Conservation (phyloP, 1,140 invertebrate species). For the Teleogryllus occipitalis region DNA sequence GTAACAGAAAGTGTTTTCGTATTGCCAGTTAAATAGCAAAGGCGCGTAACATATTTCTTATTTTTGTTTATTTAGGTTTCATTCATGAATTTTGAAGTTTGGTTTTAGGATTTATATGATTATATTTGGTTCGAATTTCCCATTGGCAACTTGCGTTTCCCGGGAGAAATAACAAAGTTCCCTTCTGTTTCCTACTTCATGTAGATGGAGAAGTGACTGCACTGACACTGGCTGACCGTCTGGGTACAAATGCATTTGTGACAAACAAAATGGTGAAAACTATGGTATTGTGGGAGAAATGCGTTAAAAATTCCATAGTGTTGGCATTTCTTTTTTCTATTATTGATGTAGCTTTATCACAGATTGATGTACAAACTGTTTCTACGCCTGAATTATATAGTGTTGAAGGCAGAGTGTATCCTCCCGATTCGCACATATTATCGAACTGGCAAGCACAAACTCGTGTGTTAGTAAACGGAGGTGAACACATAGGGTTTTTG, state of each 20-base stretch:
- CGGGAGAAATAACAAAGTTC: not conserved
- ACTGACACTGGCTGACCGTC: not conserved
- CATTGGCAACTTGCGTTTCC: not conserved
- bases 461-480: conserved; percentile 76
- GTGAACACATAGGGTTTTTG: conserved; percentile 77
- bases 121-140: not conserved
- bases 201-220: too few species aligned
- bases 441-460: conserved; percentile 69
- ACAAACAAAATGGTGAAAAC: conserved; percentile 1
- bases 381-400: conserved; percentile 47
- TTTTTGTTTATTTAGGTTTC: too few species aligned
- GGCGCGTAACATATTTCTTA: too few species aligned
- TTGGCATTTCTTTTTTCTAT: conserved; percentile 5
- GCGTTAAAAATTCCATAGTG: not conserved
- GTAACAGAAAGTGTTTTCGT: too few species aligned
- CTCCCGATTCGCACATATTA: conserved; percentile 48
- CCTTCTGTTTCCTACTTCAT: not conserved
- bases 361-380: not conserved
- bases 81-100: too few species aligned
- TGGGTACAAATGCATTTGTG: not conserved
- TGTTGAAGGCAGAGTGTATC: conserved; percentile 76
- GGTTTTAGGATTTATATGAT: too few species aligned
- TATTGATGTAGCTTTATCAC: not conserved
- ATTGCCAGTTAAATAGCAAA: too few species aligned
- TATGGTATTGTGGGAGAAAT: not conserved